phyloP scores from a whole-genome alignment of 2,113 vertebrate species.

The Andinoacara biseriatus region DNA sequence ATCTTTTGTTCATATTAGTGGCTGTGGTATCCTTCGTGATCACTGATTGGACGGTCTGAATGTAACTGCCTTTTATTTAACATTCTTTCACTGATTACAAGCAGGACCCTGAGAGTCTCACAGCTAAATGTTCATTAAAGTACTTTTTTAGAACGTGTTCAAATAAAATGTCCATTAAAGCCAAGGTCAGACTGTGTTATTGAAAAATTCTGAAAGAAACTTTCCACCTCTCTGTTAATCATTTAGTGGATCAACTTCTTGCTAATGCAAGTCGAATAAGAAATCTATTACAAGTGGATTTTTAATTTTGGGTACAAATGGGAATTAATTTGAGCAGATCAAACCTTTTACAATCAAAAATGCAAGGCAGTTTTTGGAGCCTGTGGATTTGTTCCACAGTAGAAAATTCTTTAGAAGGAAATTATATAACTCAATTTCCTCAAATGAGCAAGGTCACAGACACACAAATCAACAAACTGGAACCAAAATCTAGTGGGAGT shows the following conservation, averaged over 20 bases:
- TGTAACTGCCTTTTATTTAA: not conserved
- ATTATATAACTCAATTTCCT: not conserved
- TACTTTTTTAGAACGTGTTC: slow-evolving; percentile 4
- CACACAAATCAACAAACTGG: not conserved
- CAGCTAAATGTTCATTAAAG: slow-evolving; percentile 1
- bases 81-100: slow-evolving; percentile 13
- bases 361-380: not conserved
- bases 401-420: not conserved
- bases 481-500: not conserved
- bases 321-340: not conserved
- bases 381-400: not conserved
- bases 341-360: not conserved
- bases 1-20: not conserved
- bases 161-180: not conserved
- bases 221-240: not conserved
- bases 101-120: not conserved
- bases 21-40: not conserved
- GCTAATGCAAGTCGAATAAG: not conserved
- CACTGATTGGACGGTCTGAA: not conserved
- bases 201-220: not conserved
- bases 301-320: not conserved
- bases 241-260: not conserved
- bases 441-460: not conserved
- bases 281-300: not conserved
- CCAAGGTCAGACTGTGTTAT: not conserved